Evolutionary conservation across 2,888 invertebrate species (phyloP).

Genomic region (Nomada hirtipes): DNA sequence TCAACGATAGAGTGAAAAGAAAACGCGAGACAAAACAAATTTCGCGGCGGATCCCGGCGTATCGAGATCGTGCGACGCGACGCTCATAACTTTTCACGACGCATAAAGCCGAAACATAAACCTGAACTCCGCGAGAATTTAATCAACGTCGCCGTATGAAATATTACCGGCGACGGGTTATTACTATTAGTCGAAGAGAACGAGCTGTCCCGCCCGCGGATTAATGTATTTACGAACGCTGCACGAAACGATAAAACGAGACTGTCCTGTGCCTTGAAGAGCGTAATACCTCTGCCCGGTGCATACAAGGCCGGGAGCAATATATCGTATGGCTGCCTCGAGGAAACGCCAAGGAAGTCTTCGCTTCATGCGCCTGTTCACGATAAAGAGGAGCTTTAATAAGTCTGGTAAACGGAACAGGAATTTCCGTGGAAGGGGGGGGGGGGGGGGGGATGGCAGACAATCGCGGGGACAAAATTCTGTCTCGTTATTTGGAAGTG

Average conservation of each 20-base stretch:
- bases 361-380: neutral
- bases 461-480: neutral
- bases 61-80: slow-evolving; percentile 43
- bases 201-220: slow-evolving; percentile 43
- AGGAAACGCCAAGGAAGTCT: neutral
- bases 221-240: slow-evolving; percentile 63
- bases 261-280: neutral
- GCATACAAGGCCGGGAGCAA: slow-evolving; percentile 2
- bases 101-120: slow-evolving; percentile 53
- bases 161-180: slow-evolving; percentile 64
- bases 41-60: slow-evolving; percentile 8
- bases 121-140: slow-evolving; percentile 56
- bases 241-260: slow-evolving; percentile 55
- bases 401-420: slow-evolving; percentile 12
- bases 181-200: slow-evolving; percentile 60
- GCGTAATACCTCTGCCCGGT: neutral
- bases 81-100: slow-evolving; percentile 52
- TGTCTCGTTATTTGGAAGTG: neutral
- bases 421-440: neutral
- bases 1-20: neutral
- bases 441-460: slow-evolving; percentile 6
- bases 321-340: slow-evolving; percentile 13
- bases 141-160: slow-evolving; percentile 63
- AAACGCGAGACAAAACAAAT: slow-evolving; percentile 25
- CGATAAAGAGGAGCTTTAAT: slow-evolving; percentile 29